Evolutionary conservation across 2,797 vertebrate genomes (phyloP), one percentile per base, ranked within the genome.

Genomic region (Emydoidea blandingii): DNA sequence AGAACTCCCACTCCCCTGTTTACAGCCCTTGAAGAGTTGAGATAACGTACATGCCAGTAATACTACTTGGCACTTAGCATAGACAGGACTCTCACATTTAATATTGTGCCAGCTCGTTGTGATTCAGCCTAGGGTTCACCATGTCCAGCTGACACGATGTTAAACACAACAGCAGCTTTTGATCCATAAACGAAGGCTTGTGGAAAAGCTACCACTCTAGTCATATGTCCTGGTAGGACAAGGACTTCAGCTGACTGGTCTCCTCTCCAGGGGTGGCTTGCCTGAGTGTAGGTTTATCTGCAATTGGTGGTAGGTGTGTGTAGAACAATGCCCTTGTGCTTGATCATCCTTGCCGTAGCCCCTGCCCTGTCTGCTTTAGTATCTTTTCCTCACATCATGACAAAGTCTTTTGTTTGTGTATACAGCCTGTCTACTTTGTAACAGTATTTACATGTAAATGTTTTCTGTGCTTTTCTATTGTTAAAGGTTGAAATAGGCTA

Each of bases 181-280:
- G 81, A 34, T 74, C 21, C 34, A 16, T 44, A 82, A 3, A 18
- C 8, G 57, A 59, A 25, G 3, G 8, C 34, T 85, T 25, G 1
- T n/a, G 44, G 53, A 41, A 16, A n/a, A 18, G 3, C 78, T 5
- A 0, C 11, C 8, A 2, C 0, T 29, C 0, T 44, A 29, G 0
- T 12, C 2, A 4, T 3, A 34, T 37, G 1, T 27, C 8, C 29
- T 76, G 78, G 49, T 52, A 49, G 50, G 27, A 53, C 37, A 23
- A 31, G 44, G 74, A 4, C 76, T 37, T n/a, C 47, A 25, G 47
- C 18, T 87, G 2, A 8, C 62, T 49, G 27, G 49, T 83, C 2
- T 49, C 8, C n/a, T 14, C 10, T 14, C 62, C 31, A 47, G 11
- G 2, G 25, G 41, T 2, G n/a, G 19, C 68, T 83, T 37, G 14